Conservation (phyloP, 2,113 vertebrate species). For the Daubentonia madagascariensis region DNA sequence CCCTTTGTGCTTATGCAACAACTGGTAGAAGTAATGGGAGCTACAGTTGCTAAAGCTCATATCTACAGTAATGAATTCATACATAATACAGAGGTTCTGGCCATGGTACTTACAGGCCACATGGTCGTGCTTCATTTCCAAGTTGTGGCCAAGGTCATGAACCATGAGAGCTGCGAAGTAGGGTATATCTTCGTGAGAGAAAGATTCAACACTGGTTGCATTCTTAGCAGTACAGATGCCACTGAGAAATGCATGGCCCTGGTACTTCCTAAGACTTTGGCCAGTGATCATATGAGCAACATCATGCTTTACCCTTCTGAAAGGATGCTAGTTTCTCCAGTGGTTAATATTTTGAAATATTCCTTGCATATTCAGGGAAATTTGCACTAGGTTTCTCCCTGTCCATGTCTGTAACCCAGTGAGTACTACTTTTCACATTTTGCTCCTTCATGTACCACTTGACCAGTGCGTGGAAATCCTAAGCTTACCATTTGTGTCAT, state of each 20-base stretch:
- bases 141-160: conserved; percentile 21
- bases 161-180: not conserved
- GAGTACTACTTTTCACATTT: conserved; percentile 6
- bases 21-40: not conserved
- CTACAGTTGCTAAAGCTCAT: conserved; percentile 66
- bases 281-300: conserved; percentile 13
- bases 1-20: not conserved
- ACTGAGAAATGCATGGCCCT: not conserved
- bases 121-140: conserved; percentile 39
- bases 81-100: conserved; percentile 32
- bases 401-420: conserved; percentile 28
- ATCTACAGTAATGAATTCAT: not conserved
- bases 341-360: not conserved
- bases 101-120: not conserved
- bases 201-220: not conserved
- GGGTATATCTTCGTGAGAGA: not conserved
- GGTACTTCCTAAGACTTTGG: not conserved
- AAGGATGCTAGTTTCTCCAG: conserved; percentile 24
- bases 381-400: conserved; percentile 25
- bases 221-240: not conserved
- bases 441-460: conserved; percentile 40
- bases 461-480: conserved; percentile 4
- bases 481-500: not conserved
- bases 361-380: not conserved
- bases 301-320: not conserved